Evolutionary conservation across 2,888 invertebrate species (phyloP).

Genomic region (Ceraclea dissimilis): DNA sequence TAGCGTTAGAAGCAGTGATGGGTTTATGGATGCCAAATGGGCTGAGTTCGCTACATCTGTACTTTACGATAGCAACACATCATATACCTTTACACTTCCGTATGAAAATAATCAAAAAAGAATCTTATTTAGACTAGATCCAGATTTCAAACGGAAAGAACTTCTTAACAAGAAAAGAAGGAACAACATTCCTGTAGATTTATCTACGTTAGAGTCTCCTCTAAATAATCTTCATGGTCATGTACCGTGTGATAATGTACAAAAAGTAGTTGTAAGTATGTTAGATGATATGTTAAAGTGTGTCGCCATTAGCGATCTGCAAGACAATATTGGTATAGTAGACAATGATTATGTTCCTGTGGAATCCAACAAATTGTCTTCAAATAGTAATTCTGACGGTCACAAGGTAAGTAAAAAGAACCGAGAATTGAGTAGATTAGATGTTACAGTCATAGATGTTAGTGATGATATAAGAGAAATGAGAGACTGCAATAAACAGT

Average conservation of each 20-base stretch:
- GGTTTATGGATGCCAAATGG: constrained; percentile 42
- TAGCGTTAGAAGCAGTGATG: constrained; percentile 35
- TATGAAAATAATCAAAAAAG: constrained; percentile 52
- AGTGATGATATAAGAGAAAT: constrained; percentile 30
- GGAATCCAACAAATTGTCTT: constrained; percentile 18
- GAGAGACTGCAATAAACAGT: constrained; percentile 43
- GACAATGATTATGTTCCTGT: constrained; percentile 30
- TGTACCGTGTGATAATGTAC: constrained; percentile 21
- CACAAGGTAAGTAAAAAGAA: constrained; percentile 32
- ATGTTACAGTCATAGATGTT: constrained; percentile 57
- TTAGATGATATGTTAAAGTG: constrained; percentile 49
- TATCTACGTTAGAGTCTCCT: constrained; percentile 29
- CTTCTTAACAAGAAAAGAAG: constrained; percentile 3
- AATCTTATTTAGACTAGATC: constrained; percentile 41
- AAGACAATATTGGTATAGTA: constrained; percentile 44
- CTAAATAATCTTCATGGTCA: constrained; percentile 22
- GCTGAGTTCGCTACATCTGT: constrained; percentile 51
- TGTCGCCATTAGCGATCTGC: constrained; percentile 53
- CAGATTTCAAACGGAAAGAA: constrained; percentile 13
- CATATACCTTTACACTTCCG: constrained; percentile 49
- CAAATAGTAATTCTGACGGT: constrained; percentile 10
- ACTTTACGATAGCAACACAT: constrained; percentile 32
- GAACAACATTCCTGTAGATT: constrained; percentile 8
- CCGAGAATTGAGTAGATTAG: constrained; percentile 52
- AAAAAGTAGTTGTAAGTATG: constrained; percentile 36